Percentiles rank a stretch among this genome's conserved stretches.
phyloP scores from a whole-genome alignment of 37 sponge, comb jelly and placozoan species.

The Aplysina aerophoba region DNA sequence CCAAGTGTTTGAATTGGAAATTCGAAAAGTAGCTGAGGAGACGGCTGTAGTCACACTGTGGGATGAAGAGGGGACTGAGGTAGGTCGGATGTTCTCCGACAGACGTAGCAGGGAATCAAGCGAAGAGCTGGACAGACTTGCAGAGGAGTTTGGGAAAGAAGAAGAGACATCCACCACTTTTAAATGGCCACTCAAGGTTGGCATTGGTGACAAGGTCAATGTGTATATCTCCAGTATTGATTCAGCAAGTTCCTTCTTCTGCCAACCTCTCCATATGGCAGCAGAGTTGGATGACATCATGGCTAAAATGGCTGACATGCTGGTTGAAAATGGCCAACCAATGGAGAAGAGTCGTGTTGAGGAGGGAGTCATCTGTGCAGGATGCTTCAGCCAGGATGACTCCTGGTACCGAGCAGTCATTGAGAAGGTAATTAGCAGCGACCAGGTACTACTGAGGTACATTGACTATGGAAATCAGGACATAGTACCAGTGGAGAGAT shows the following conservation, averaged over 20 bases:
- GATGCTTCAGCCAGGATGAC: constrained; percentile 55
- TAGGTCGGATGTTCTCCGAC: constrained; percentile 6
- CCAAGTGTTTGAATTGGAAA: constrained; percentile 33
- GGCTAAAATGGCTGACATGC: constrained; percentile 15
- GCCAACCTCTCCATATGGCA: constrained; percentile 71
- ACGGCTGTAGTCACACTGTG: neutral
- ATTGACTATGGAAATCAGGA: constrained; percentile 85
- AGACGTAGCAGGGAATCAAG: neutral
- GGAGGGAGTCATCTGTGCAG: constrained; percentile 48
- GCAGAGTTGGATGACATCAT: constrained; percentile 73
- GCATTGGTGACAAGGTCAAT: constrained; percentile 34
- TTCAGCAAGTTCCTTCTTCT: constrained; percentile 71
- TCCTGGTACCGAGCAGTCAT: constrained; percentile 82
- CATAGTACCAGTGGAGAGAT: constrained; percentile 12
- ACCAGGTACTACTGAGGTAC: constrained; percentile 42
- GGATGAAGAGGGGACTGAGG: constrained; percentile 8
- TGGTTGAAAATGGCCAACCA: constrained; percentile 10
- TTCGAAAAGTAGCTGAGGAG: neutral
- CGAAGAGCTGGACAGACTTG: neutral
- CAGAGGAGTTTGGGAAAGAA: neutral
- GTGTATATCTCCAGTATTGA: constrained; percentile 54
- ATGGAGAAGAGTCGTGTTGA: neutral
- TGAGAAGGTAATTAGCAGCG: constrained; percentile 23
- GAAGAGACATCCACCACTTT: neutral
- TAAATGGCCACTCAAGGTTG: constrained; percentile 25